phyloP scores from a whole-genome alignment of 2,888 invertebrate genomes.

The Julus scanicus region DNA sequence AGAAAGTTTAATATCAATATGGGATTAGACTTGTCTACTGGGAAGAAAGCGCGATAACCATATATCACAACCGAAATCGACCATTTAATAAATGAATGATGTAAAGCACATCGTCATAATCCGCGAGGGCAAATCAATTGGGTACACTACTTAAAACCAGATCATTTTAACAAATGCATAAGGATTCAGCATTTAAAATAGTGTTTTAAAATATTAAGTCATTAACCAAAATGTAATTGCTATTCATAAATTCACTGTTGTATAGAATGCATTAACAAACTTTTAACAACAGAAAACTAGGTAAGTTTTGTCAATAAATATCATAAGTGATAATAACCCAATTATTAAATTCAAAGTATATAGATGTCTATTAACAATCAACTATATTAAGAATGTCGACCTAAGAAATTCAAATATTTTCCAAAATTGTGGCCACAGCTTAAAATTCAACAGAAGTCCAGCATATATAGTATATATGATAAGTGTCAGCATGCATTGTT shows the following conservation, averaged over 20 bases:
- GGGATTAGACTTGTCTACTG: constrained; percentile 23
- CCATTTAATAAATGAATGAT: constrained; percentile 37
- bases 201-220: too few relatives aligned
- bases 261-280: too few relatives aligned
- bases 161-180: too few relatives aligned
- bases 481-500: background rate
- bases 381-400: background rate
- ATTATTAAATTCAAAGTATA: too few relatives aligned
- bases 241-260: too few relatives aligned
- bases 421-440: background rate
- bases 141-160: background rate
- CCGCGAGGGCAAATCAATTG: background rate
- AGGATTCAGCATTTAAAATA: too few relatives aligned
- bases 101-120: background rate
- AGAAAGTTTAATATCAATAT: constrained; percentile 29
- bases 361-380: too few relatives aligned
- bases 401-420: background rate
- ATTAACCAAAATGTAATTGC: too few relatives aligned
- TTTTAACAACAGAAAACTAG: too few relatives aligned
- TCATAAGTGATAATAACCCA: too few relatives aligned
- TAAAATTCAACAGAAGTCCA: background rate
- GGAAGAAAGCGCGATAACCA: constrained; percentile 8
- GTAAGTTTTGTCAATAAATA: too few relatives aligned
- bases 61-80: constrained; percentile 19
- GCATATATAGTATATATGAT: background rate